Evolutionary conservation across 2,888 invertebrate genomes (phyloP), one percentile per base, ranked within the genome.

Genomic region (Frankliniella intonsa): DNA sequence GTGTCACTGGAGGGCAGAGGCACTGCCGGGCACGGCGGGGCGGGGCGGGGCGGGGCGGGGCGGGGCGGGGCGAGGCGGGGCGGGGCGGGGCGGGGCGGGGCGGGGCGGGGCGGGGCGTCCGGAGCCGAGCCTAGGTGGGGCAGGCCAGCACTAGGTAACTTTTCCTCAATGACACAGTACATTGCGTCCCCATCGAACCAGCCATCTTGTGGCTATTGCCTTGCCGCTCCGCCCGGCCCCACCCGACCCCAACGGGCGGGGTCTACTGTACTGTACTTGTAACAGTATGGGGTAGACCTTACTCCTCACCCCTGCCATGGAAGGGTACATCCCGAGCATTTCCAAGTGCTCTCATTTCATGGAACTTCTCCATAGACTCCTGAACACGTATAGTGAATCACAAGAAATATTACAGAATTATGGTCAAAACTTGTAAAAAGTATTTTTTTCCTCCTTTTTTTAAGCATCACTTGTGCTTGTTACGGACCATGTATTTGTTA

Each of bases 161-260:
- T 25, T 12, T 76, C 69, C 69, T 25, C 69, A 76, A 76, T 76
- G 69, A 76, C 69, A 76, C 69, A 76, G 69, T 76, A 76, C 69
- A 76, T 76, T 76, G 69, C 69, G 22, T 76, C 69, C 69, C 25
- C 69, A 76, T 76, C 25, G 69, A 25, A 76, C 11, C 69, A 76
- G 69, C 69, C 11, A 76, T 76, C 25, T 76, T 76, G 69, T 12
- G 38, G 38, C 38, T 38, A 38, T 38, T 38, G 38, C 38, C 38
- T 38, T 38, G 38, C 38, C 38, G 38, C 38, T 5, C 38, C 38
- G 5, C 38, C 38, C 38, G 5, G 38, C 38, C 5, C 38, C 38
- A 14, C 19, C 14, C 7, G 14, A 55, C 12, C 14, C 17, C 38
- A 38, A 38, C 38, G 38, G 38, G 38, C 5, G 3, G 38, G 55